A percentile compares a stretch with the other conserved stretches of the same genome.
Conservation (phyloP, 2,113 vertebrate genomes). For the Cyphomyrus discorhynchus region DNA sequence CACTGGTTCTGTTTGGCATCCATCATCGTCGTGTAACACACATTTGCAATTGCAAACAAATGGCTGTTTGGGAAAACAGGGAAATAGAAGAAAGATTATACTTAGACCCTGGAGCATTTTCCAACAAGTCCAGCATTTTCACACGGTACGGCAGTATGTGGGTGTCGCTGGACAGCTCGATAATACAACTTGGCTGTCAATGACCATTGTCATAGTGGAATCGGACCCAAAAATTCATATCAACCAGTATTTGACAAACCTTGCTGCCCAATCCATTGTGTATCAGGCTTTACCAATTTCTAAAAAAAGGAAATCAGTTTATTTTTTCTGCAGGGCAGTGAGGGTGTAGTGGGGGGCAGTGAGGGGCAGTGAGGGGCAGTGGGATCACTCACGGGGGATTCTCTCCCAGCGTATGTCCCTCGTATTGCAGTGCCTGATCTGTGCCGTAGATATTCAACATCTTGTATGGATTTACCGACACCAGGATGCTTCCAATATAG, state of each 20-base stretch:
- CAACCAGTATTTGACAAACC: background rate
- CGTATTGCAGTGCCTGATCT: conserved; percentile 81
- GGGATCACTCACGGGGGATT: conserved; percentile 84
- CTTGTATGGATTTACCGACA: conserved; percentile 85
- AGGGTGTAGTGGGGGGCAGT: too few relatives aligned
- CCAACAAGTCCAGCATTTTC: background rate
- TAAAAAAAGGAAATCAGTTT: background rate
- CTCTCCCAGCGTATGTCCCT: conserved; percentile 74
- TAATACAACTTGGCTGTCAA: background rate
- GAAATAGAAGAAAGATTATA: background rate
- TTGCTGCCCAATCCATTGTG: background rate
- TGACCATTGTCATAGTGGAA: background rate
- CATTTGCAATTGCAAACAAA: conserved; percentile 88
- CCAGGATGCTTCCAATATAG: conserved; percentile 91
- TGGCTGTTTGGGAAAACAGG: conserved; percentile 63
- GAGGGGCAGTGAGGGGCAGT: too few relatives aligned
- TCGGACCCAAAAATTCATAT: background rate
- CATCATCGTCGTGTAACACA: conserved; percentile 87
- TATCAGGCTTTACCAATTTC: background rate
- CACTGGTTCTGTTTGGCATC: conserved; percentile 97
- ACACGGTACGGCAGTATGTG: background rate
- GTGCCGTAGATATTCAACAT: conserved; percentile 86
- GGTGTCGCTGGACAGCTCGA: background rate
- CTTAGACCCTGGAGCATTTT: background rate
- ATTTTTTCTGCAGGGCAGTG: background rate